Base-by-base conservation (phyloP, 2,888 invertebrate genomes). In the Dorcus parallelipipedus region DNA sequence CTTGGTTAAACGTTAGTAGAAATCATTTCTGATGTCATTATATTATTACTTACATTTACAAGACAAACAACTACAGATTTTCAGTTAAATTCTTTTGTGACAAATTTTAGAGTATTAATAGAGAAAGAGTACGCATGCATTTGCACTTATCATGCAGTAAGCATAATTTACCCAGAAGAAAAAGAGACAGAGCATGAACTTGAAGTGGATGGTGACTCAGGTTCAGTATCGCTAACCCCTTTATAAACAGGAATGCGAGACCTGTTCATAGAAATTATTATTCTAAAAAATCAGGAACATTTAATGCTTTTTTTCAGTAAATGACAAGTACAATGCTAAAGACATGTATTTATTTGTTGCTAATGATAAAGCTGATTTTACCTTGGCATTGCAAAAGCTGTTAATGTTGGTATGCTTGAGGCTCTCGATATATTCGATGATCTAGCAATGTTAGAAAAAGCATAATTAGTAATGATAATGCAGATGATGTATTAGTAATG, bases 391-490 rank as follows among this genome's bases (percentile, higher is more conserved):
- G 86, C 84, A 77, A 86, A 83, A 80, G 86, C 84, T 74, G 87
- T 85, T 82, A 92, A 85, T 82, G 91, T 89, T 79, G 93, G 92
- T 84, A 93, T 93, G 83, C 92, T 92, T 80, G 91, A 92, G 75
- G 92, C 90, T 86, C 92, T 87, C 85, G 89, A 89, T 84, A 92
- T 91, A 82, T 87, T 88, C 80, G 89, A 78, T 74, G 80, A 80
- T 81, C 83, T 83, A 81, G 67, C 62, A 71, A 73, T 70, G 73
- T 73, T 76, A 73, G 68, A 74, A 69, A 56, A 67, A 52, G 56
- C 58, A 49, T n/a, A 33, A 56, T 59, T 59, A 59, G 56, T 56
- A 56, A 55, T 59, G 59, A 33, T 6, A 33, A 33, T 33, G 26
- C 26, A 33, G 3, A 33, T 33, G 26, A 33, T 33, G 20, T 20